Evolutionary conservation across 2,113 vertebrate species (phyloP).

Genomic region (Rhineura floridana): DNA sequence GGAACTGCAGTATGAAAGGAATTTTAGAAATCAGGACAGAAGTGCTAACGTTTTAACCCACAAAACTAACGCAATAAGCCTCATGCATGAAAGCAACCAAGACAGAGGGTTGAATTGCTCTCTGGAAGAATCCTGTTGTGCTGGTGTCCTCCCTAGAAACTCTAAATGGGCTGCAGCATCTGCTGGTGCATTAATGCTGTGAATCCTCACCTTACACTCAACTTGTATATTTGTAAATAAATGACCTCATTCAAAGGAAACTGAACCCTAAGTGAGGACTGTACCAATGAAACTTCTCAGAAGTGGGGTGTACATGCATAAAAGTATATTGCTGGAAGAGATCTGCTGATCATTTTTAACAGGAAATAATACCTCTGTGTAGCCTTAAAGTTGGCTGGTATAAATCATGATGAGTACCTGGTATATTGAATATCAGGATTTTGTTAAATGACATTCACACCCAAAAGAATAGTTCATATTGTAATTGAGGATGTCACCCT

Average conservation of each 20-base stretch:
- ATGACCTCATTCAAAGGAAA: neutral
- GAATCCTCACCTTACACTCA: neutral
- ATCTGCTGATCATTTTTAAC: neutral
- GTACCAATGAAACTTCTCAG: neutral
- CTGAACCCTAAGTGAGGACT: neutral
- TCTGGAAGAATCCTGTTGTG: no score
- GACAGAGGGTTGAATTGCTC: no score
- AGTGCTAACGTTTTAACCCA: no score
- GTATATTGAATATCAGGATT: constrained; percentile 56
- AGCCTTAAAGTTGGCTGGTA: constrained; percentile 39
- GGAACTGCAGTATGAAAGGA: no score
- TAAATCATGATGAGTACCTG: constrained; percentile 59
- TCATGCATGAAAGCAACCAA: no score
- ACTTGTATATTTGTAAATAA: neutral
- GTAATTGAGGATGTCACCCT: constrained; percentile 59
- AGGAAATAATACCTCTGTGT: constrained; percentile 26
- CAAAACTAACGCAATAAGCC: no score
- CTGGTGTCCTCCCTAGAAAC: neutral
- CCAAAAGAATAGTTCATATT: constrained; percentile 57
- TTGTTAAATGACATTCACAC: constrained; percentile 52
- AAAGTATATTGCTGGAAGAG: neutral
- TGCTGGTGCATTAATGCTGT: neutral
- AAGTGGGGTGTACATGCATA: no score
- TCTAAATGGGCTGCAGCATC: neutral
- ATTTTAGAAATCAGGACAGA: no score